phyloP scores from a whole-genome alignment of 2,888 invertebrate species.

The Eutolmus rufibarbis region DNA sequence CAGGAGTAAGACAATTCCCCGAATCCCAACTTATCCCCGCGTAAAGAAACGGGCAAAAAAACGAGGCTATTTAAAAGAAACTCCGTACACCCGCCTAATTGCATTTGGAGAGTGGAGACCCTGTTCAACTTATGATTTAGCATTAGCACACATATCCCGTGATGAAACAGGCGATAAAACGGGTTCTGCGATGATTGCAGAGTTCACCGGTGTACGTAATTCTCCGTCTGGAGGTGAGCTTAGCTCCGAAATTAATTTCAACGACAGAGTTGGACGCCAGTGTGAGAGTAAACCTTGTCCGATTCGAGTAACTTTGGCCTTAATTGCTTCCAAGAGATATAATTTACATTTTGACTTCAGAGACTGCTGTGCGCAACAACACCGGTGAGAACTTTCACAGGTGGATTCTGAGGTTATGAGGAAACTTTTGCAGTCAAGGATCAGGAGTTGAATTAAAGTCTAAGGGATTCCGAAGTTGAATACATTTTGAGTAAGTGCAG shows the following conservation, averaged over 20 bases:
- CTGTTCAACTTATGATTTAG: constrained; percentile 2
- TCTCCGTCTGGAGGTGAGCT: not conserved
- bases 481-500: constrained; percentile 27
- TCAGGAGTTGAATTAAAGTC: constrained; percentile 33
- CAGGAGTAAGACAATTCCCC: constrained; percentile 7
- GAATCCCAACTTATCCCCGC: constrained; percentile 2
- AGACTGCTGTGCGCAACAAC: constrained; percentile 29
- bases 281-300: constrained; percentile 18
- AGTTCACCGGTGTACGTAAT: not conserved
- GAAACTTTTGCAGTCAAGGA: constrained; percentile 35
- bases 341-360: constrained; percentile 32
- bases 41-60: not conserved
- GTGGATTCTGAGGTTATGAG: constrained; percentile 31
- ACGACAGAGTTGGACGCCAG: not conserved
- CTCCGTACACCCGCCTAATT: not conserved
- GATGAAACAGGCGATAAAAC: not conserved
- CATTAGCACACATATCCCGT: not conserved
- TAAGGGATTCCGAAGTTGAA: constrained; percentile 23
- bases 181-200: not conserved
- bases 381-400: constrained; percentile 35
- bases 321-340: constrained; percentile 34
- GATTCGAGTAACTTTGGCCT: not conserved
- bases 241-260: constrained; percentile 10
- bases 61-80: constrained; percentile 15
- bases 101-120: not conserved